A percentile compares a stretch with the other conserved stretches of the same genome.
Conservation (phyloP, 2,113 vertebrate species). For the Ardeotis arabs region DNA sequence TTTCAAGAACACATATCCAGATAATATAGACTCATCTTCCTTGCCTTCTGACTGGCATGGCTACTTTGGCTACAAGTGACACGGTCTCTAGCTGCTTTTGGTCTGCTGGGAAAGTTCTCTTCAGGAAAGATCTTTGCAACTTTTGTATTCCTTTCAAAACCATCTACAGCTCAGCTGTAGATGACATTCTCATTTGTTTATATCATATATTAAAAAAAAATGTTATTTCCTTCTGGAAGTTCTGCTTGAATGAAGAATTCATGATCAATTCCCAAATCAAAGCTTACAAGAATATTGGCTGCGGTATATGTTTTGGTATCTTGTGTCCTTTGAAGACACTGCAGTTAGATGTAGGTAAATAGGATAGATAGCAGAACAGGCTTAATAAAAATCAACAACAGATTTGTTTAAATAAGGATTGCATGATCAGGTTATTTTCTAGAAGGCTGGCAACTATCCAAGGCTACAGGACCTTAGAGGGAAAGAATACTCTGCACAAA, state of each 20-base stretch:
- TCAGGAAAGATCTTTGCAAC: not conserved
- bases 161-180: not conserved
- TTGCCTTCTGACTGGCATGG: not conserved
- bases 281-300: not conserved
- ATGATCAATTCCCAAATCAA: not conserved
- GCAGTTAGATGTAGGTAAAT: not conserved
- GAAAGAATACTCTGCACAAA: not conserved
- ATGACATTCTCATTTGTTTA: not conserved
- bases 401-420: conserved; percentile 27
- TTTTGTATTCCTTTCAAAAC: not conserved
- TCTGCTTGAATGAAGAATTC: not conserved
- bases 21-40: not conserved
- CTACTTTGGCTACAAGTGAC: not conserved
- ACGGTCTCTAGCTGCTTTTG: not conserved
- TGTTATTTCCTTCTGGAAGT: not conserved
- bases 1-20: not conserved
- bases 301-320: not conserved
- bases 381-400: conserved; percentile 9
- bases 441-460: not conserved
- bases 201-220: not conserved
- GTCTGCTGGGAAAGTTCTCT: not conserved
- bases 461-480: not conserved
- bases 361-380: not conserved
- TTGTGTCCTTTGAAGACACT: not conserved
- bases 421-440: conserved; percentile 1